A percentile compares a stretch with the other conserved stretches of the same genome.
Evolutionary conservation across 2,113 vertebrate genomes (phyloP).

Genomic region (Myodes glareolus): DNA sequence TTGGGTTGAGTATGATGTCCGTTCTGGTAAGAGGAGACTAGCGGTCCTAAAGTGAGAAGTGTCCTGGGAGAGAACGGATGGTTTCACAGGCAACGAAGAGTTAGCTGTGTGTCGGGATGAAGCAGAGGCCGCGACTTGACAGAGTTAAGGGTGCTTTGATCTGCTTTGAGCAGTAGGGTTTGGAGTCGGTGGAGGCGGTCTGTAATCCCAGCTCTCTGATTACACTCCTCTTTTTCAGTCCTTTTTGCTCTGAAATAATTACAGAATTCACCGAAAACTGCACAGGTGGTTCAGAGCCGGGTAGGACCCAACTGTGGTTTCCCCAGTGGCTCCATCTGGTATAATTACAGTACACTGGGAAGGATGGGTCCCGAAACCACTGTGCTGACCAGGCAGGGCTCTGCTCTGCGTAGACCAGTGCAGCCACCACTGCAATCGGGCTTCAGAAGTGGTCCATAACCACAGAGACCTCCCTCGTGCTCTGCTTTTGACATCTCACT

Average conservation of each 20-base stretch:
- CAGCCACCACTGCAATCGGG: too few relatives aligned
- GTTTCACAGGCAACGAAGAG: too few relatives aligned
- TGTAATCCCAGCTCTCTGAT: not conserved
- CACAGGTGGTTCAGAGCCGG: not conserved
- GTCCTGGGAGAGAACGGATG: not conserved
- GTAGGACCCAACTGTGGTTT: not conserved
- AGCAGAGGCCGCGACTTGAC: not conserved
- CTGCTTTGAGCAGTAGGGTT: not conserved
- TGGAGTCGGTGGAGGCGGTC: not conserved
- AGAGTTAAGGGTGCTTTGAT: not conserved
- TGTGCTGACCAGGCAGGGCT: too few relatives aligned
- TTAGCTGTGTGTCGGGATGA: not conserved
- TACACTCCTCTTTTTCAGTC: not conserved
- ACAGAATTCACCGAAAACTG: not conserved
- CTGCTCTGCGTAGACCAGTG: not conserved
- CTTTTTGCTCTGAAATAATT: slow-evolving; percentile 30
- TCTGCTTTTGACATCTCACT: not conserved
- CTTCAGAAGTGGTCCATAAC: not conserved
- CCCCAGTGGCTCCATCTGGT: not conserved
- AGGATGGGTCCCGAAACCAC: not conserved
- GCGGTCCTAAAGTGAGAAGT: not conserved
- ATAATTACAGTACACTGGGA: not conserved
- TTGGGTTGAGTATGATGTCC: not conserved
- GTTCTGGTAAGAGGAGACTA: not conserved
- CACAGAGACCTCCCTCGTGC: not conserved